Evolutionary conservation across 2,888 invertebrate genomes (phyloP).

Genomic region (Orthonychiurus folsomi): DNA sequence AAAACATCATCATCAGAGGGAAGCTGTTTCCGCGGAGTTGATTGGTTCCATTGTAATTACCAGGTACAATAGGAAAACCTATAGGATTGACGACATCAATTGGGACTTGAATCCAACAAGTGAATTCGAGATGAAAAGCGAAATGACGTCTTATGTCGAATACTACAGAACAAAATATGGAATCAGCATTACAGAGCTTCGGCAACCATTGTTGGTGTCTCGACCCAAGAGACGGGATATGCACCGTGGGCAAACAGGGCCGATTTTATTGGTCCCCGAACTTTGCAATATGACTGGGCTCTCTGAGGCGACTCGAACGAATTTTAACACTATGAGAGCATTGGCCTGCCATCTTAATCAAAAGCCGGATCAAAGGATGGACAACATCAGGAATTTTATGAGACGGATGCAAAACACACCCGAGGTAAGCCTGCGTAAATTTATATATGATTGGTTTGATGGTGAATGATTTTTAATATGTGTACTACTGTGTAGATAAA

Average conservation of each 20-base stretch:
- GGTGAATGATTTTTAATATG: too few relatives aligned
- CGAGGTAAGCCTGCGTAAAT: slow-evolving; percentile 42
- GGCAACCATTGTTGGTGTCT: slow-evolving; percentile 43
- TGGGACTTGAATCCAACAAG: slow-evolving; percentile 63
- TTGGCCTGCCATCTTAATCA: slow-evolving; percentile 69
- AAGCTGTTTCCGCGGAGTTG: slow-evolving; percentile 43
- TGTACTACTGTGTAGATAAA: slow-evolving; percentile 43
- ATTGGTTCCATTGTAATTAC: slow-evolving; percentile 61
- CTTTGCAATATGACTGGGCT: slow-evolving; percentile 80
- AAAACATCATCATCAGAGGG: slow-evolving; percentile 6
- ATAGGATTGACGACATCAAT: slow-evolving; percentile 74
- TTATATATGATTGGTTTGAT: slow-evolving; percentile 3
- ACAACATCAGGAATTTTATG: slow-evolving; percentile 55
- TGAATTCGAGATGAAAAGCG: slow-evolving; percentile 51
- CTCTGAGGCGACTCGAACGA: slow-evolving; percentile 68
- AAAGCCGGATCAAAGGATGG: slow-evolving; percentile 65
- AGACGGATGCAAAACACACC: slow-evolving; percentile 50
- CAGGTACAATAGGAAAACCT: slow-evolving; percentile 81
- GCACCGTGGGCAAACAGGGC: slow-evolving; percentile 26
- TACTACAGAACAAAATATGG: slow-evolving; percentile 41
- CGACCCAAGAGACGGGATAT: slow-evolving; percentile 38
- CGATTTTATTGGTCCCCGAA: slow-evolving; percentile 64
- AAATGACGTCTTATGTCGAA: slow-evolving; percentile 28
- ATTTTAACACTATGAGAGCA: slow-evolving; percentile 78
- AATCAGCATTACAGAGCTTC: slow-evolving; percentile 42